Conservation (phyloP, 2,113 vertebrate genomes). For the Chaetodon trifascialis region DNA sequence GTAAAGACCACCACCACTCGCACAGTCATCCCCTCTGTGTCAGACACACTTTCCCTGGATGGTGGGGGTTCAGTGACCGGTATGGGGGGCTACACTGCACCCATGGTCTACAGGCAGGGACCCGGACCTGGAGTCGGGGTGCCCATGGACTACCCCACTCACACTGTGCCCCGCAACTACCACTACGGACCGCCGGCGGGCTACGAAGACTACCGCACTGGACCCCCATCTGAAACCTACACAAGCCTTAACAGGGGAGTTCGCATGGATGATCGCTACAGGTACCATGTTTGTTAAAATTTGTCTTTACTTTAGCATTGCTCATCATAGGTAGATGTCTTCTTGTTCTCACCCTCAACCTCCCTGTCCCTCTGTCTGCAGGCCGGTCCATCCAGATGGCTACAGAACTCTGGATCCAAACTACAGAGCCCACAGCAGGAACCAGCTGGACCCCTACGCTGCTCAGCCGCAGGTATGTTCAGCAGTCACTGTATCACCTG, state of each 20-base stretch:
- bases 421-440: constrained; percentile 91
- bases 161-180: constrained; percentile 94
- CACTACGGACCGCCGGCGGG: constrained; percentile 88
- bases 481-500: not conserved
- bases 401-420: constrained; percentile 87
- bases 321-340: not conserved
- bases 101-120: constrained; percentile 87
- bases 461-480: constrained; percentile 88
- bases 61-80: constrained; percentile 84
- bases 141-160: constrained; percentile 88
- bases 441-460: constrained; percentile 91
- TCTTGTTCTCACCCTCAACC: not conserved
- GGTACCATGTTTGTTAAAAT: constrained; percentile 57
- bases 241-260: constrained; percentile 90
- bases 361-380: constrained; percentile 25
- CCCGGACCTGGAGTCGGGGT: constrained; percentile 37
- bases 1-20: constrained; percentile 93
- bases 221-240: constrained; percentile 86
- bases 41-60: constrained; percentile 85
- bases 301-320: not conserved
- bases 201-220: constrained; percentile 86
- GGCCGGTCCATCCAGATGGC: constrained; percentile 81
- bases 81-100: constrained; percentile 85
- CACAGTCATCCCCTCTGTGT: constrained; percentile 87
- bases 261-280: constrained; percentile 92